Evolutionary conservation across 2,113 vertebrate genomes (phyloP).

Genomic region (Bos javanicus): DNA sequence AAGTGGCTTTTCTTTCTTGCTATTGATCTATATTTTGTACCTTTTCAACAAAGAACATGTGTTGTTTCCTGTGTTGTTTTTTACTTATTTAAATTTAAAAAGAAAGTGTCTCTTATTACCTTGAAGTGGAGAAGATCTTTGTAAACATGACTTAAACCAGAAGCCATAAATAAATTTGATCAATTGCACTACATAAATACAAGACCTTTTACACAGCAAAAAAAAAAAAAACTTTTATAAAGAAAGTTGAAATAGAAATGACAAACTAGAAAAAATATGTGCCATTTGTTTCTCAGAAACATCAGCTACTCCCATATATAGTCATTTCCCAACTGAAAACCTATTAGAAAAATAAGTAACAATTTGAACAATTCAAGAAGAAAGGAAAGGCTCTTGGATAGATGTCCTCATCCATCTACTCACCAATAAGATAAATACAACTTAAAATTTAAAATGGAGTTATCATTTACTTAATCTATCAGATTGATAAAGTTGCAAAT

Average conservation of each 20-base stretch:
- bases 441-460: not conserved
- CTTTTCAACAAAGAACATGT: not conserved
- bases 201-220: not conserved
- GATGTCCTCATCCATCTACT: not conserved
- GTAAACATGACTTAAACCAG: not conserved
- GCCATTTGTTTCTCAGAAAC: constrained; percentile 22
- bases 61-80: not conserved
- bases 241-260: constrained; percentile 6
- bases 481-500: not conserved
- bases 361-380: not conserved
- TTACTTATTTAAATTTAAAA: constrained; percentile 31
- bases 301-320: not conserved
- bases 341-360: not conserved
- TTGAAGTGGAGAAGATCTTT: not conserved
- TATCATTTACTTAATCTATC: not conserved
- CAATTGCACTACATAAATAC: constrained; percentile 12
- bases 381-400: not conserved
- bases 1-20: not conserved
- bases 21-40: not conserved
- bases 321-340: not conserved
- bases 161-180: constrained; percentile 16
- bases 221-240: not conserved
- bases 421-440: not conserved
- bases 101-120: not conserved
- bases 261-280: not conserved